Percentiles rank a stretch among this genome's conserved stretches.
phyloP scores from a whole-genome alignment of 2,888 invertebrate genomes.

The Nyleta sp. region DNA sequence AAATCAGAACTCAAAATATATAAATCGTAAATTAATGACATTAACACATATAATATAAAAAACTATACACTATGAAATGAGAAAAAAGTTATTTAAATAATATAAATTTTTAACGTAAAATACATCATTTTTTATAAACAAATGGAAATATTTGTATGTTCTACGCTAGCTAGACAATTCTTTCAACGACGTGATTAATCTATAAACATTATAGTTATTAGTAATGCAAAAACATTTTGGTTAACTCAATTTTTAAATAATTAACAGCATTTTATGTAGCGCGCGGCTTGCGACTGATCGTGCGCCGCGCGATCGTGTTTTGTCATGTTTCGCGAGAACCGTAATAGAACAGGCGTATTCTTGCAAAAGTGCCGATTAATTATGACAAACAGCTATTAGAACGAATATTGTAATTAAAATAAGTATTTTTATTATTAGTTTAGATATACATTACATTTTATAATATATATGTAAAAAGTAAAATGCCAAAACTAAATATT shows the following conservation, averaged over 20 bases:
- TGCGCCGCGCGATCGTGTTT: not conserved
- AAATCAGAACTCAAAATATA: too few relatives aligned
- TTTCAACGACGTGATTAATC: not conserved
- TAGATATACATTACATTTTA: not conserved
- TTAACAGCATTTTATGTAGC: not conserved
- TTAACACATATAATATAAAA: too few relatives aligned
- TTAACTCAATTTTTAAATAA: constrained; percentile 16
- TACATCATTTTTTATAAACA: not conserved
- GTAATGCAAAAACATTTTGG: constrained; percentile 15
- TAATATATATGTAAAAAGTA: not conserved
- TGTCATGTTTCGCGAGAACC: too few relatives aligned
- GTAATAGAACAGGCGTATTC: too few relatives aligned
- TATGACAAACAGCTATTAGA: too few relatives aligned
- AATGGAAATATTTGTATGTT: not conserved
- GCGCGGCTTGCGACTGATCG: not conserved
- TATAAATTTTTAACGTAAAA: not conserved
- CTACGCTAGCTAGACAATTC: not conserved
- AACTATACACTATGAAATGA: too few relatives aligned
- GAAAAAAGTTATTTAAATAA: too few relatives aligned
- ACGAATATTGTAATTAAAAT: too few relatives aligned
- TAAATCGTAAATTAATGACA: too few relatives aligned
- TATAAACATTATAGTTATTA: not conserved
- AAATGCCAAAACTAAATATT: not conserved
- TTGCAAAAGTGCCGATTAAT: too few relatives aligned
- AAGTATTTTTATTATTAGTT: not conserved